Evolutionary conservation across 2,113 vertebrate genomes (phyloP).

Genomic region (Dermatemys mawii): DNA sequence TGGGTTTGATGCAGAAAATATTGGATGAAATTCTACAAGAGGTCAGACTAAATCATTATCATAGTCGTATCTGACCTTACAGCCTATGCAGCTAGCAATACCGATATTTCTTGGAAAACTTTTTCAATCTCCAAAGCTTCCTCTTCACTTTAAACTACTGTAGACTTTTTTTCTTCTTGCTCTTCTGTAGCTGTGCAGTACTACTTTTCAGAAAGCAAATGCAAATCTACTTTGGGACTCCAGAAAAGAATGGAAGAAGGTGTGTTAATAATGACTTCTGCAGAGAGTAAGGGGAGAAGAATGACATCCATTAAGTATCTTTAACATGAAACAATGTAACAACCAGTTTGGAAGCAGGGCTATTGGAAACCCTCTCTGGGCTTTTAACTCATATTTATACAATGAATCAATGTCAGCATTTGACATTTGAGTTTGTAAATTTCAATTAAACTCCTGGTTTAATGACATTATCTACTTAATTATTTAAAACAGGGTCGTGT

Average conservation of each 20-base stretch:
- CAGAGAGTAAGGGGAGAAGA: not conserved
- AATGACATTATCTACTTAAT: not conserved
- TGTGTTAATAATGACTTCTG: not conserved
- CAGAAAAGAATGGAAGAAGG: not conserved
- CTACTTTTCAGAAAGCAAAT: not conserved
- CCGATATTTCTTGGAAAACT: not conserved
- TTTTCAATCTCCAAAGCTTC: not conserved
- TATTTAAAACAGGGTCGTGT: not conserved
- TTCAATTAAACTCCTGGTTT: not conserved
- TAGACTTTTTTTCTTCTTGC: not conserved
- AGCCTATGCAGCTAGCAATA: not conserved
- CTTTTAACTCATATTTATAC: not conserved
- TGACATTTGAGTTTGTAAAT: constrained; percentile 1
- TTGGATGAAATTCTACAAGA: not conserved
- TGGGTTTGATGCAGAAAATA: not conserved
- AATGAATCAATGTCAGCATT: not conserved
- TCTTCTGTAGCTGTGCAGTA: not conserved
- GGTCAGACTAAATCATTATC: not conserved
- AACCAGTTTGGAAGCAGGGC: accelerated
- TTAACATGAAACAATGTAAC: not conserved
- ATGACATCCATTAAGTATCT: not conserved
- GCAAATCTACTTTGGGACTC: not conserved
- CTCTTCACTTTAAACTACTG: not conserved
- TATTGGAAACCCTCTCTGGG: not conserved
- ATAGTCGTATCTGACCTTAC: not conserved